Evolutionary conservation across 2,797 vertebrate species (phyloP), one percentile per base, ranked within the genome.

Genomic region (Alectoris magna): DNA sequence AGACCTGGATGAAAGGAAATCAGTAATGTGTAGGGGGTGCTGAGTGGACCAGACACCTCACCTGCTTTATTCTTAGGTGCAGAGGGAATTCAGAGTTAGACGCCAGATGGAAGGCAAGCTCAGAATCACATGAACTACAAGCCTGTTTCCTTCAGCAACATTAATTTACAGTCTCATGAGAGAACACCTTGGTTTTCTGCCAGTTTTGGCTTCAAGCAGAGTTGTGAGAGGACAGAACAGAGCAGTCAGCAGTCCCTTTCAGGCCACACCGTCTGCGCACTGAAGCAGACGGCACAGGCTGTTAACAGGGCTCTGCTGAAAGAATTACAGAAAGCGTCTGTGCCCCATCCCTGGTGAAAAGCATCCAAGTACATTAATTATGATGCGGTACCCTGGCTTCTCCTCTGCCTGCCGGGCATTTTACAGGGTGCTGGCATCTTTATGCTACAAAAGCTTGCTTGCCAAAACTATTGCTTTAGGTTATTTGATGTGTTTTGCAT

Each of bases 91-190:
- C 22, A 7, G 31, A 87, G 90, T 70, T 72, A 4, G 27, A 78
- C 26, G 51, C 79, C 97, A 96, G 92, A 94, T 90, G 91, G 96
- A 87, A 91, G 92, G 91, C 85, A 94, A 96, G 74, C 59, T 64
- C 84, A 34, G 91, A 93, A 72, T 72, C 60, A 41, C 63, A 23
- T 44, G 94, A 96, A 74, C 88, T 90, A 85, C 85, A 68, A 92
- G 91, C 91, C 90, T 60, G 88, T 74, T 95, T 95, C 92, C 95
- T 95, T 93, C 84, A 83, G 71, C 92, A 94, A 90, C 86, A 43
- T 90, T 95, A 94, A 96, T 97, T 96, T 95, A 88, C 72, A 70
- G 94, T 71, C 96, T 88, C 94, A 39, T 34, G 94, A 95, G 95
- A 90, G 82, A 95, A 67, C 72, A 34, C 70, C 82, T 96, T 95